These are phyloP conservation scores for Apis florea DNA, from an alignment of 1,140 invertebrate species.

Conservation along the genomic window DNA sequence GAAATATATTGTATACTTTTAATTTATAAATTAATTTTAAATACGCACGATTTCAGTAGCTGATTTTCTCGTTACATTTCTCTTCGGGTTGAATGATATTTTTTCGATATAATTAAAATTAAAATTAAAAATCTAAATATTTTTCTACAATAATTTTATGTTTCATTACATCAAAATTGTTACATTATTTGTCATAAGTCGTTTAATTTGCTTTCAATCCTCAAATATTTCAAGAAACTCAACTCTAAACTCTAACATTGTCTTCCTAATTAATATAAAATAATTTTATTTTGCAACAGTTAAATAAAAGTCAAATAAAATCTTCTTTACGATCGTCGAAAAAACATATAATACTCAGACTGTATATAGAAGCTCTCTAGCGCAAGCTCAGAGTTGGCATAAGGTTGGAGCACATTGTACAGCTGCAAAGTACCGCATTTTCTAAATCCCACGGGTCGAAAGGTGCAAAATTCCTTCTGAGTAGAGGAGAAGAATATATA, in stretches of 20 bases:
- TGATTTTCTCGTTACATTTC: no score
- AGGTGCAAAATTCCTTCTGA: slow-evolving; percentile 52
- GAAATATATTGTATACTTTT: no score
- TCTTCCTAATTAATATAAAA: no score
- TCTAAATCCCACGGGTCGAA: slow-evolving; percentile 61
- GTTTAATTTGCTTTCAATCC: slow-evolving; percentile 18
- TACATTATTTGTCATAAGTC: background rate
- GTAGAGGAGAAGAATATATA: slow-evolving; percentile 31
- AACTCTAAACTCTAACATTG: no score
- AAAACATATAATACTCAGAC: slow-evolving; percentile 6
- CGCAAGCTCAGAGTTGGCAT: slow-evolving; percentile 42
- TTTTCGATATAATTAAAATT: no score
- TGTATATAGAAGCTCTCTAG: slow-evolving; percentile 41
- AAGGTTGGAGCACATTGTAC: slow-evolving; percentile 42
- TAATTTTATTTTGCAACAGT: background rate
- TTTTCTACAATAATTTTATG: no score
- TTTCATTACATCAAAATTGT: no score
- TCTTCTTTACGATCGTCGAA: background rate
- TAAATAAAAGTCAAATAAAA: background rate
- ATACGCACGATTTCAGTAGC: no score
- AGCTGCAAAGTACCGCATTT: slow-evolving; percentile 64
- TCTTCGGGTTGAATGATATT: no score
- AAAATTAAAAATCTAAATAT: no score
- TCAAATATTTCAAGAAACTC: no score
- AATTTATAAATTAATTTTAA: no score